Conservation (phyloP, 2,888 invertebrate species). For the Drosophila meridionalis region DNA sequence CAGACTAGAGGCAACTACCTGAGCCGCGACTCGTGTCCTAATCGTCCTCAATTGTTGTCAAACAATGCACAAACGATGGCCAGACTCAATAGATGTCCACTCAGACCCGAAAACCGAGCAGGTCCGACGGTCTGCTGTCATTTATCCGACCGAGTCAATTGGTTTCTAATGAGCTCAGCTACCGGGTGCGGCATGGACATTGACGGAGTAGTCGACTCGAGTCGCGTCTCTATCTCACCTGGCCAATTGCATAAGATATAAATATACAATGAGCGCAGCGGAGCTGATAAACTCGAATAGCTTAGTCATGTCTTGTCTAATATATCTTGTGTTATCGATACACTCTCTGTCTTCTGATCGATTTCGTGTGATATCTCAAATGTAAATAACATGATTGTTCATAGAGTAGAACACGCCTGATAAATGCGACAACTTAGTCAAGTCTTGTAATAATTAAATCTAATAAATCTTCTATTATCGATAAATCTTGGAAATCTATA, state of each 20-base stretch:
- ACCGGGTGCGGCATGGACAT: constrained; percentile 33
- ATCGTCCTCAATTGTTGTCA: constrained; percentile 39
- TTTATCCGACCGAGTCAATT: constrained; percentile 71
- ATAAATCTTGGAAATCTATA: not conserved
- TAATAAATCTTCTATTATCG: constrained; percentile 7
- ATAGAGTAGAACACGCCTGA: not conserved
- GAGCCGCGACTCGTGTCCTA: constrained; percentile 37
- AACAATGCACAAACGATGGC: constrained; percentile 62
- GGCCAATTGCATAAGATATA: constrained; percentile 19
- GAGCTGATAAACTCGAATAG: not conserved
- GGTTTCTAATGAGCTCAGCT: constrained; percentile 78
- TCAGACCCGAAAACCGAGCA: constrained; percentile 5
- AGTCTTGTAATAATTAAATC: constrained; percentile 7
- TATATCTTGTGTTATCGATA: constrained; percentile 15
- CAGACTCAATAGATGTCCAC: constrained; percentile 46
- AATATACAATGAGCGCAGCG: not conserved
- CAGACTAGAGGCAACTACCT: constrained; percentile 36
- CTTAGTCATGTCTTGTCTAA: constrained; percentile 29
- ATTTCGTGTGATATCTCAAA: not conserved
- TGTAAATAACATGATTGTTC: constrained; percentile 1
- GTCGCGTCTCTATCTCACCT: constrained; percentile 7
- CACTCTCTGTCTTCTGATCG: not conserved
- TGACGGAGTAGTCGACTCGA: constrained; percentile 9
- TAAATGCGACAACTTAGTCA: not conserved
- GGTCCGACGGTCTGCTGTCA: constrained; percentile 50